phyloP scores from a whole-genome alignment of 2,797 vertebrate genomes.

The Steatocranus sp. region DNA sequence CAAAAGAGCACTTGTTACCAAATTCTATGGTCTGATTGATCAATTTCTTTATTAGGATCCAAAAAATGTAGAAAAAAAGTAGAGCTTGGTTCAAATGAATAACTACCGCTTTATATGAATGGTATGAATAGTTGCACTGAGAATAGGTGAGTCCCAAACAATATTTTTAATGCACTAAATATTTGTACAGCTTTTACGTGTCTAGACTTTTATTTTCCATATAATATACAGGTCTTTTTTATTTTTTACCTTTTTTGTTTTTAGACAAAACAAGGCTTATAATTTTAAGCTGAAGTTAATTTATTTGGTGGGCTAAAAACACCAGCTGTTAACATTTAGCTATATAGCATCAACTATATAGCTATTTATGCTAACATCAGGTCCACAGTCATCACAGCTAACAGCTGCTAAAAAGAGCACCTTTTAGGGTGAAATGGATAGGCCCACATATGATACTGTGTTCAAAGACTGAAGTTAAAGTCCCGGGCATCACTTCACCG shows the following conservation, averaged over 20 bases:
- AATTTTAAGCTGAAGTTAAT: neutral
- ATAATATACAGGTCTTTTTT: neutral
- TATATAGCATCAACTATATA: neutral
- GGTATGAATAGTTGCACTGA: neutral
- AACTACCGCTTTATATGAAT: neutral
- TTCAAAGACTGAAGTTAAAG: neutral
- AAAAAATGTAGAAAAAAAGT: neutral
- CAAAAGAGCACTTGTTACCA: neutral
- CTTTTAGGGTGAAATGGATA: neutral
- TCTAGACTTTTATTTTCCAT: neutral
- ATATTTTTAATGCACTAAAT: neutral
- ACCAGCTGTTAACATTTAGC: neutral
- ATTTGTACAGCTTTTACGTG: neutral
- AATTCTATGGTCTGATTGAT: neutral
- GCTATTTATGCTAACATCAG: neutral
- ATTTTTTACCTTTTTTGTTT: neutral
- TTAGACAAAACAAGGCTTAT: neutral
- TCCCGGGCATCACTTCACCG: neutral
- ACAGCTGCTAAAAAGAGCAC: neutral
- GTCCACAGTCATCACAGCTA: neutral
- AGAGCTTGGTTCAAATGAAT: accelerated
- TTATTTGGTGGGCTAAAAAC: neutral
- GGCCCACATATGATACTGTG: neutral
- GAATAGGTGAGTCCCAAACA: neutral
- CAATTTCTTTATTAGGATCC: neutral